A percentile compares a stretch with the other conserved stretches of the same genome.
phyloP scores from a whole-genome alignment of 2,797 vertebrate genomes.

The Epinephelus malabaricus region DNA sequence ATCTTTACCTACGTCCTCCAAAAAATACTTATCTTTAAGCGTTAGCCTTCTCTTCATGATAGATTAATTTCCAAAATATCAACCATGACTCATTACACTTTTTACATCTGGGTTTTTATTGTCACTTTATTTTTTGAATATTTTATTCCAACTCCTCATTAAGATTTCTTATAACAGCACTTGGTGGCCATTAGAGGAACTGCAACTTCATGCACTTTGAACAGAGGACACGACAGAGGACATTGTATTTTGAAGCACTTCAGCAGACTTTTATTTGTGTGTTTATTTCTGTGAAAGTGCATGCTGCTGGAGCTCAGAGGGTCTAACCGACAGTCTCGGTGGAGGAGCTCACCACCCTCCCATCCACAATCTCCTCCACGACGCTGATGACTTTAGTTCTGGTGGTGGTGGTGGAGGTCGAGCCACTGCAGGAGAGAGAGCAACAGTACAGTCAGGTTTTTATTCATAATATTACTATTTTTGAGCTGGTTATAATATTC shows the following conservation, averaged over 20 bases:
- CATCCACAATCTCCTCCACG: conserved; percentile 87
- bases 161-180: not conserved
- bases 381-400: conserved; percentile 82
- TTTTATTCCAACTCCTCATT: not conserved
- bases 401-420: not conserved
- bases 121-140: too few relatives aligned
- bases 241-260: conserved; percentile 17
- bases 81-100: too few relatives aligned
- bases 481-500: too few relatives aligned
- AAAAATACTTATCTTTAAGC: too few relatives aligned
- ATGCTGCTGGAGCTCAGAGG: conserved; percentile 11
- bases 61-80: too few relatives aligned
- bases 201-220: not conserved
- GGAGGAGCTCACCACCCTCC: conserved; percentile 81
- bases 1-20: too few relatives aligned
- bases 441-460: too few relatives aligned
- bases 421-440: too few relatives aligned
- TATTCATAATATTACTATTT: too few relatives aligned
- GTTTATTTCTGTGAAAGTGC: not conserved
- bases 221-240: conserved; percentile 8
- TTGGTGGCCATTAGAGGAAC: conserved; percentile 14
- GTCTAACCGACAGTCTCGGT: not conserved
- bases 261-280: conserved; percentile 43
- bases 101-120: not conserved
- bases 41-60: too few relatives aligned